These are phyloP conservation scores for Mallateleia sp. DNA, from an alignment of 2,888 invertebrate genomes.

Conservation along the genomic window DNA sequence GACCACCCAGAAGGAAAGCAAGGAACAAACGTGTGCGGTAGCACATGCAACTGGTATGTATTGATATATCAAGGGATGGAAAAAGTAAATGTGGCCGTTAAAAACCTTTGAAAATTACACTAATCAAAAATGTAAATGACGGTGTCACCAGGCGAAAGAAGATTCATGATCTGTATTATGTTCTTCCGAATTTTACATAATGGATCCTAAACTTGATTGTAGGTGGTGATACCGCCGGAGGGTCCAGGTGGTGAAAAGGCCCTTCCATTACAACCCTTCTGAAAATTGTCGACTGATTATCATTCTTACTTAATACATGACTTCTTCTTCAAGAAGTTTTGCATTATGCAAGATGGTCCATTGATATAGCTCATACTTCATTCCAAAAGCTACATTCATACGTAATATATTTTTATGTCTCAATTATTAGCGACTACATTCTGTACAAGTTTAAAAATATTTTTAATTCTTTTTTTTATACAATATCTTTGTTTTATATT, in stretches of 20 bases:
- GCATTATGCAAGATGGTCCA: not conserved
- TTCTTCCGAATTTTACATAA: slow-evolving; percentile 85
- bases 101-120: slow-evolving; percentile 86
- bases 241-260: slow-evolving; percentile 85
- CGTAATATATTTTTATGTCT: not conserved
- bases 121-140: slow-evolving; percentile 88
- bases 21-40: slow-evolving; percentile 68
- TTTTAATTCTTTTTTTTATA: no score
- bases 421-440: no score
- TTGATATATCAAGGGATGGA: slow-evolving; percentile 74
- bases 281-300: no score
- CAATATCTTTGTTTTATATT: no score
- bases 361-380: not conserved
- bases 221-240: slow-evolving; percentile 81
- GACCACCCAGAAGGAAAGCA: slow-evolving; percentile 87
- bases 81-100: slow-evolving; percentile 77
- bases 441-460: no score
- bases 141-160: slow-evolving; percentile 86
- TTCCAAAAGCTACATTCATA: not conserved
- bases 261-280: slow-evolving; percentile 73
- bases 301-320: slow-evolving; percentile 13
- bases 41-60: slow-evolving; percentile 64
- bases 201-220: slow-evolving; percentile 86
- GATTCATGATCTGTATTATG: slow-evolving; percentile 82
- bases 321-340: slow-evolving; percentile 8